Conservation (phyloP, 2,113 vertebrate species). For the Pandion haliaetus region DNA sequence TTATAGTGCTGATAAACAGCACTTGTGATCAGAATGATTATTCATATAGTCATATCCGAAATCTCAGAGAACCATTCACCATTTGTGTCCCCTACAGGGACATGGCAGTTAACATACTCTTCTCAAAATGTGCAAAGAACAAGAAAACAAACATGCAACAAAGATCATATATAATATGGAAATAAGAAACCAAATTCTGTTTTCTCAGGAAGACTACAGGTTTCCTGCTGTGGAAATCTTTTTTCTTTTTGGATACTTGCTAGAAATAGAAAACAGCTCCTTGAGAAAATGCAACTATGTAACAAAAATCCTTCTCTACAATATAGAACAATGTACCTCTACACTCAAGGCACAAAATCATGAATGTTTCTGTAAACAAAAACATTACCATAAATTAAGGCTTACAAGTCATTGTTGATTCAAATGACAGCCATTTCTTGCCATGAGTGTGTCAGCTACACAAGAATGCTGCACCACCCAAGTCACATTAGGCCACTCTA, state of each 20-base stretch:
- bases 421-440: not conserved
- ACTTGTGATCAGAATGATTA: not conserved
- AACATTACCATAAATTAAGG: not conserved
- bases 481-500: not conserved
- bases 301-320: not conserved
- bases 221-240: not conserved
- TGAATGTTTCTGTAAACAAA: not conserved
- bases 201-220: not conserved
- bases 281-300: not conserved
- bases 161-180: not conserved
- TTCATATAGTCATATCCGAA: not conserved
- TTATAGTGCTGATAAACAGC: not conserved
- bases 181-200: not conserved
- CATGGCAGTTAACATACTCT: not conserved
- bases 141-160: not conserved
- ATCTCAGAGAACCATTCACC: not conserved
- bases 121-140: not conserved
- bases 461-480: constrained; percentile 11
- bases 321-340: not conserved
- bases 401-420: not conserved
- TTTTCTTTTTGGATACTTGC: not conserved
- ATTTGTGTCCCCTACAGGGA: not conserved
- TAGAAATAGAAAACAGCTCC: not conserved
- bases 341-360: not conserved
- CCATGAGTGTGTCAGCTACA: not conserved